These are phyloP conservation scores for Antigone vipio DNA, from an alignment of 2,113 vertebrate species.

Conservation along the genomic window DNA sequence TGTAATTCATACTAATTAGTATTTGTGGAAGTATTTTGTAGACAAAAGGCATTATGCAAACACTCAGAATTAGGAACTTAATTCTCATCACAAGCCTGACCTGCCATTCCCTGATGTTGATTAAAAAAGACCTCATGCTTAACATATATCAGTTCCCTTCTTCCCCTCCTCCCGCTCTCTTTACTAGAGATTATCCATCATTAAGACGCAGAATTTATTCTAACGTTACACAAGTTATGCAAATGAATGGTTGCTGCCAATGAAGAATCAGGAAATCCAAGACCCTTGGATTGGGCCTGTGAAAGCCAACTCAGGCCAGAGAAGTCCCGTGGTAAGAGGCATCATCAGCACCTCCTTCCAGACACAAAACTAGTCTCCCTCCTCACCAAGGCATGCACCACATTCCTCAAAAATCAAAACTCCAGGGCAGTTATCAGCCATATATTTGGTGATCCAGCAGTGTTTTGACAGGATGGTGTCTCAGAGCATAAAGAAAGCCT, in stretches of 20 bases:
- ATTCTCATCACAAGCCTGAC: conserved; percentile 60
- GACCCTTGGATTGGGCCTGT: neutral
- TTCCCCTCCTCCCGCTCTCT: neutral
- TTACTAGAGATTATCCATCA: neutral
- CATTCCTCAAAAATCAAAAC: neutral
- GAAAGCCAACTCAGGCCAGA: neutral
- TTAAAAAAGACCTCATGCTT: neutral
- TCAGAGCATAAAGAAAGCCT: neutral
- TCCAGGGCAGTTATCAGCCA: neutral
- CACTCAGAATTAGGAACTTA: conserved; percentile 43
- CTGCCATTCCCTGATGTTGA: conserved; percentile 10
- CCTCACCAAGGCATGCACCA: neutral
- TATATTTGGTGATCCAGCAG: neutral
- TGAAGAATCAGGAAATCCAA: neutral
- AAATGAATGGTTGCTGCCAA: neutral
- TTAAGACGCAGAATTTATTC: neutral
- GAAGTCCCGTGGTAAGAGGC: neutral
- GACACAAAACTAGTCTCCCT: neutral
- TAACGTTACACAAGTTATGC: neutral
- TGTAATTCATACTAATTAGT: conserved; percentile 47
- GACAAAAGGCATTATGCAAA: conserved; percentile 40
- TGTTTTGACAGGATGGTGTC: conserved; percentile 7
- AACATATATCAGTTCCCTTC: neutral
- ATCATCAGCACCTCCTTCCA: neutral
- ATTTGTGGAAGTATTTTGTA: conserved; percentile 31